Base-by-base conservation (phyloP, 2,888 invertebrate species). In the Notodonta dromedarius region DNA sequence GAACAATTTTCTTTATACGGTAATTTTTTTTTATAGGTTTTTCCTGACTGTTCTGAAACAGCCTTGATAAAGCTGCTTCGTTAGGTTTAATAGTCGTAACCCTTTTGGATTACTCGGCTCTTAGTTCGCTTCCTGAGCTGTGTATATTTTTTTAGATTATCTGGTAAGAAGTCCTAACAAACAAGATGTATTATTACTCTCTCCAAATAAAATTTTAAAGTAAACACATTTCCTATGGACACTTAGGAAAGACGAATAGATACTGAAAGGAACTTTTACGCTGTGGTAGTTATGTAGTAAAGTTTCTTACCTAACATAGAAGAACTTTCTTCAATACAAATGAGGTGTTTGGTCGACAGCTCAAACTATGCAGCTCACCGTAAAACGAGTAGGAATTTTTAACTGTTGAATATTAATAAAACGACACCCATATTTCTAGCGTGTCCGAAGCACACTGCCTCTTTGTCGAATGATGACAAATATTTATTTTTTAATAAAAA, bases 401-500 rank as follows among this genome's bases (percentile, higher is more conserved):
- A 35, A 57, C 35, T 50, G 57, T 48, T 50, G n/a, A 48, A 35
- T 35, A 35, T 48, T 57, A 62, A 61, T 62, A 57, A 60, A 60
- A 54, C 39, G 55, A n/a, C 52, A 59, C 58, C 52, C 54, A 46
- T 69, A 73, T 74, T 65, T 73, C 58, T 57, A 69, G 74, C 79
- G 76, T 75, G 77, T 74, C 62, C 65, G 61, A 67, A 66, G 67
- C 56, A 67, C 72, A 69, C 67, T 65, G 69, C 60, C 60, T 70
- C 58, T 68, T 63, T 64, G 71, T 68, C 69, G 59, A 69, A 72
- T 73, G 74, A 68, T 75, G 68, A 76, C 69, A 65, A 71, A 74
- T 74, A 71, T 76, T 79, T 72, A 69, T 60, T n/a, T 44, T 13
- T 35, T 65, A 72, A 71, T 68, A 79, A 80, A 83, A 83, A 82